Conservation (phyloP, 1,140 invertebrate genomes). For the Drosophila yakuba region DNA sequence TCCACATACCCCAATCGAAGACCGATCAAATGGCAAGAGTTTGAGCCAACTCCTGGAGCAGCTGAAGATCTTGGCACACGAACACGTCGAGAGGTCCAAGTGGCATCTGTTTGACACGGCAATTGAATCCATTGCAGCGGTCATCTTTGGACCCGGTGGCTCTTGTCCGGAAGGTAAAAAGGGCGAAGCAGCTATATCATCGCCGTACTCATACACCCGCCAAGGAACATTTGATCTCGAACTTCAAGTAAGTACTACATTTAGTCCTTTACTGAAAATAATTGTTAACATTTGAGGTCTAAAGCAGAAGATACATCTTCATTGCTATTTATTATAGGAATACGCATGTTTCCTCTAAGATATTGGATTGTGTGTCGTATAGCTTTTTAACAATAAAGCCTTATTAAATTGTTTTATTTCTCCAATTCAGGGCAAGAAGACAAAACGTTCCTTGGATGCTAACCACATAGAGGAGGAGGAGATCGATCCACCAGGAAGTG, state of each 20-base stretch:
- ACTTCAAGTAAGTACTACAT: constrained; percentile 21
- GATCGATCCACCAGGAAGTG: background rate
- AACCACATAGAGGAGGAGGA: background rate
- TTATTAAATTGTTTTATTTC: background rate
- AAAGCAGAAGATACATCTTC: no score
- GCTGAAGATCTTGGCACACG: constrained; percentile 21
- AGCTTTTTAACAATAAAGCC: background rate
- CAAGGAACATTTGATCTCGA: constrained; percentile 68
- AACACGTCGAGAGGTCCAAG: constrained; percentile 35
- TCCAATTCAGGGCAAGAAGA: background rate
- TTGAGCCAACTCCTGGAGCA: constrained; percentile 25
- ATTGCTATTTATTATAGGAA: no score
- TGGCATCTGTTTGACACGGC: constrained; percentile 38
- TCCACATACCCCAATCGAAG: background rate
- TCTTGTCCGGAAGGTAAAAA: background rate
- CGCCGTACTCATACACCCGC: constrained; percentile 39
- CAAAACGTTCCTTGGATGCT: background rate
- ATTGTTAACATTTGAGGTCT: no score
- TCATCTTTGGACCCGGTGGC: background rate
- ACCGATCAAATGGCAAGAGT: background rate
- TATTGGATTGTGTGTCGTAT: background rate
- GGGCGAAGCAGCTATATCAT: background rate
- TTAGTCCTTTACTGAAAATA: no score
- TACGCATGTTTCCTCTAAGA: no score
- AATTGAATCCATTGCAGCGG: constrained; percentile 19